A percentile compares a stretch with the other conserved stretches of the same genome.
These are phyloP conservation scores for Avahi laniger DNA, from an alignment of 2,797 vertebrate species.

Conservation along the genomic window DNA sequence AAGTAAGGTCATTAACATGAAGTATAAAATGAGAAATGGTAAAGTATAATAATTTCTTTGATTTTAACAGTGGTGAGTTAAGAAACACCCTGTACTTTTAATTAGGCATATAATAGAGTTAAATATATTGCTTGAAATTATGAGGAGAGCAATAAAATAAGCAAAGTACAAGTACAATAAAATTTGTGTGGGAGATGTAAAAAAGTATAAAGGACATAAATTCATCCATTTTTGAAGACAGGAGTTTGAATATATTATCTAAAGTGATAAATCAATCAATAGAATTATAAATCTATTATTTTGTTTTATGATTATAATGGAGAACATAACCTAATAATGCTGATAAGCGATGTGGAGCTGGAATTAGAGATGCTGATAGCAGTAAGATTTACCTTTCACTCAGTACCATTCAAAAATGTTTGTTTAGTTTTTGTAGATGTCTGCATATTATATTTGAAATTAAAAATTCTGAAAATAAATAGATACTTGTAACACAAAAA, in stretches of 20 bases:
- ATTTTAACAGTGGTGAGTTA: not conserved
- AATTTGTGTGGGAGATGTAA: not conserved
- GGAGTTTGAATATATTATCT: not conserved
- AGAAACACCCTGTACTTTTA: not conserved
- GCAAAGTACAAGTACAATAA: slow-evolving; percentile 13
- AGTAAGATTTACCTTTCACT: not conserved
- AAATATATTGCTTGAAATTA: not conserved
- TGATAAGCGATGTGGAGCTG: not conserved
- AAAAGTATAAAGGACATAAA: not conserved
- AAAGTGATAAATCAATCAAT: not conserved
- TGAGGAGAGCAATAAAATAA: not conserved
- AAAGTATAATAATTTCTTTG: not conserved
- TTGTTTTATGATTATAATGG: not conserved
- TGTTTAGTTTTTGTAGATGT: not conserved
- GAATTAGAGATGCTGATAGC: not conserved
- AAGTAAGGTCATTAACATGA: not conserved
- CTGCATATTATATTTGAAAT: not conserved
- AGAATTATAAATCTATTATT: not conserved
- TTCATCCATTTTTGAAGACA: not conserved
- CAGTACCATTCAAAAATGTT: not conserved
- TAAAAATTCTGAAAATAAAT: not conserved
- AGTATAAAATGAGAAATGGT: not conserved
- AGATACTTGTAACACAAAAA: not conserved
- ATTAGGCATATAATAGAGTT: not conserved
- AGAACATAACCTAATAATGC: not conserved